These are phyloP conservation scores for Archips crataeganus DNA, from an alignment of 2,888 invertebrate species.

Conservation along the genomic window DNA sequence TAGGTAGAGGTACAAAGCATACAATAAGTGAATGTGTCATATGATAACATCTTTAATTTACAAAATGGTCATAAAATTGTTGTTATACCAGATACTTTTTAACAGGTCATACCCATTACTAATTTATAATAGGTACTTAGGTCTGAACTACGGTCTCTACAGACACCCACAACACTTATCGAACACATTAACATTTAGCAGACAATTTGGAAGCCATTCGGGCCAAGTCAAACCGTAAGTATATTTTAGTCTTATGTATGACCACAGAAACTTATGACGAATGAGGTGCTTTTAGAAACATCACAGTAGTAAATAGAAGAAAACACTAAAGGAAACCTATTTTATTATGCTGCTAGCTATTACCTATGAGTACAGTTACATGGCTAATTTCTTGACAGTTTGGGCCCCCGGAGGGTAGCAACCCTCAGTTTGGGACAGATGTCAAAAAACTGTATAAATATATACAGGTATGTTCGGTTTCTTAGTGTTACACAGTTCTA, in stretches of 20 bases:
- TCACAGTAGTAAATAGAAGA: slow-evolving; percentile 29
- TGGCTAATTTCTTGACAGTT: neutral
- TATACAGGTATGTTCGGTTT: neutral
- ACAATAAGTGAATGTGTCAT: neutral
- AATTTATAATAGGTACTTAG: neutral
- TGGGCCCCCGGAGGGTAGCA: neutral
- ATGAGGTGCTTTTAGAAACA: slow-evolving; percentile 33
- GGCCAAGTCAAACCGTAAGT: slow-evolving; percentile 19
- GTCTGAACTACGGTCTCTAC: neutral
- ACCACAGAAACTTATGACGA: slow-evolving; percentile 5
- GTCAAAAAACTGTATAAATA: neutral
- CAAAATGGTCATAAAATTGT: neutral
- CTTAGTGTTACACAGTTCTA: neutral
- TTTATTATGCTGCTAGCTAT: slow-evolving; percentile 15
- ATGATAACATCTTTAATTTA: neutral
- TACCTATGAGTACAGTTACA: neutral
- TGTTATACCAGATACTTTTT: neutral
- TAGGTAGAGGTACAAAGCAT: neutral
- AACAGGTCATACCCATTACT: neutral
- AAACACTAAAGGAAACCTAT: slow-evolving; percentile 17
- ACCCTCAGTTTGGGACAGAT: neutral
- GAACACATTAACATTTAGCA: neutral
- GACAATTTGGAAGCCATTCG: slow-evolving; percentile 11
- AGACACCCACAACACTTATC: neutral
- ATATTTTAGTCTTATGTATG: slow-evolving; percentile 22